Conservation (phyloP, 2,113 vertebrate species). For the Daboia siamensis region DNA sequence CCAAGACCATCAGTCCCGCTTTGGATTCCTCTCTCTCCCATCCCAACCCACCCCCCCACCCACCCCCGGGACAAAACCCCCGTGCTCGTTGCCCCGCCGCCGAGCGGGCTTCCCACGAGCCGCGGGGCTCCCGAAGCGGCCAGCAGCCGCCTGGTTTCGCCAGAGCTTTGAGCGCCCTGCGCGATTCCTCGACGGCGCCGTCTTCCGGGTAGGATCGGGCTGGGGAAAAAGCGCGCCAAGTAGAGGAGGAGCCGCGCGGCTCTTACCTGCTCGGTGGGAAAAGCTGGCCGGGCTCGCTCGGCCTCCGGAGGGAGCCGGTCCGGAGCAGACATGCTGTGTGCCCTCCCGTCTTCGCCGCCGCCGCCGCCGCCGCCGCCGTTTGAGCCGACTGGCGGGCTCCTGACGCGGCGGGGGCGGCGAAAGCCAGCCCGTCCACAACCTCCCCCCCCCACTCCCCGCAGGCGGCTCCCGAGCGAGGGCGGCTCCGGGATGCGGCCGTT, state of each 20-base stretch:
- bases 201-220: neutral
- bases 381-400: neutral
- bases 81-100: no score
- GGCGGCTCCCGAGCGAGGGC: slow-evolving; percentile 5
- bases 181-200: neutral
- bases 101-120: no score
- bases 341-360: neutral
- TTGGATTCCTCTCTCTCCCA: no score
- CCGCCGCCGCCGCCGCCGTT: slow-evolving; percentile 20
- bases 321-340: slow-evolving; percentile 59
- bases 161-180: no score
- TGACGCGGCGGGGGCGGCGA: neutral
- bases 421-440: neutral
- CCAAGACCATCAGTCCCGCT: no score
- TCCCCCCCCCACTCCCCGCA: neutral
- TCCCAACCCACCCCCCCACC: no score
- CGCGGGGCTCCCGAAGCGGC: no score
- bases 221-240: no score
- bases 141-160: neutral
- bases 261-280: slow-evolving; percentile 66
- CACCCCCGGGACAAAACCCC: no score
- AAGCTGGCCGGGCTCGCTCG: slow-evolving; percentile 60
- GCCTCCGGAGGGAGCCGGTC: slow-evolving; percentile 62
- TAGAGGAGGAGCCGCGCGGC: neutral
- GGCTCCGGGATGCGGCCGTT: slow-evolving; percentile 55